Conservation (phyloP, 2,888 invertebrate species). For the Perizoma affinitatum region DNA sequence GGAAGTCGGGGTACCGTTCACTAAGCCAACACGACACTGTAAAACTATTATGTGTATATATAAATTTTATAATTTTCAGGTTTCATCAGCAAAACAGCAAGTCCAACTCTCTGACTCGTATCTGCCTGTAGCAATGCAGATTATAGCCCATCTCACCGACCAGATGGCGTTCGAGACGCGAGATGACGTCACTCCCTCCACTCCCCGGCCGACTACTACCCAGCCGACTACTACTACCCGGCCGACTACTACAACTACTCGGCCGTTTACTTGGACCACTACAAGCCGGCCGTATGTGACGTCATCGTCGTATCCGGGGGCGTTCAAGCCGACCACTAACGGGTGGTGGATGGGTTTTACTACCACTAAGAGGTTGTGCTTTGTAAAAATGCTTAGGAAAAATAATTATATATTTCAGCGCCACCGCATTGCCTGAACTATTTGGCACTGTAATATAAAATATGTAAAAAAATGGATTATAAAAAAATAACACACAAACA, state of each 20-base stretch:
- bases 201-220: slow-evolving; percentile 35
- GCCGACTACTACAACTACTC: slow-evolving; percentile 22
- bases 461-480: too few species aligned
- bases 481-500: too few species aligned
- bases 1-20: too few species aligned
- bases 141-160: slow-evolving; percentile 85
- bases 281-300: slow-evolving; percentile 49
- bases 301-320: slow-evolving; percentile 29
- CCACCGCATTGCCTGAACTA: too few species aligned
- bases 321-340: slow-evolving; percentile 36
- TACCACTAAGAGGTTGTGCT: slow-evolving; percentile 55
- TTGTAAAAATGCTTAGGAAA: slow-evolving; percentile 36
- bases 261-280: slow-evolving; percentile 35
- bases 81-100: slow-evolving; percentile 68
- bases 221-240: not conserved
- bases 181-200: slow-evolving; percentile 63
- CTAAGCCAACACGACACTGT: too few species aligned
- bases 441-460: too few species aligned
- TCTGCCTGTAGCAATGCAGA: slow-evolving; percentile 88
- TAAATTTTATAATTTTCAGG: slow-evolving; percentile 65
- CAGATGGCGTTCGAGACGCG: slow-evolving; percentile 83
- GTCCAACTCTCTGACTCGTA: slow-evolving; percentile 85
- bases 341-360: slow-evolving; percentile 60
- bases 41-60: too few species aligned
- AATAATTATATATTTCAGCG: not conserved